These are phyloP conservation scores for Apantesis nais DNA, from an alignment of 2,888 invertebrate species.

Conservation along the genomic window DNA sequence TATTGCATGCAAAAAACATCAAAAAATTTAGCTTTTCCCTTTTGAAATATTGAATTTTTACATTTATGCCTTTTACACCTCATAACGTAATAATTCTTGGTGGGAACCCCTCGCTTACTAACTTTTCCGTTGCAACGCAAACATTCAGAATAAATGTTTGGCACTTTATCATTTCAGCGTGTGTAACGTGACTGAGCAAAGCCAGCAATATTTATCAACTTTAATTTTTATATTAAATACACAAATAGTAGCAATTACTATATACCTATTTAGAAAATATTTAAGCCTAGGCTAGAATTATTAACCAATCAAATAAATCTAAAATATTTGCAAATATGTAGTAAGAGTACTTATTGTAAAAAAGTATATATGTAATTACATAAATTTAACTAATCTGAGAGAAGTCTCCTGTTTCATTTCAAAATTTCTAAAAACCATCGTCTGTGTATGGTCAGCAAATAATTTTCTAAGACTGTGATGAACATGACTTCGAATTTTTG, in stretches of 20 bases:
- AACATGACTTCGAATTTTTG: neutral
- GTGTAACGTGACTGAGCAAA: constrained; percentile 51
- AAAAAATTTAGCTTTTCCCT: constrained; percentile 70
- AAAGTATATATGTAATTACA: neutral
- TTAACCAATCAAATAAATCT: too few species aligned
- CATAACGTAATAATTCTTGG: constrained; percentile 84
- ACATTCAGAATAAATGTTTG: constrained; percentile 84
- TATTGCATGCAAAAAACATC: constrained; percentile 65
- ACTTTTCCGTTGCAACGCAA: constrained; percentile 79
- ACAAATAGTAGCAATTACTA: neutral
- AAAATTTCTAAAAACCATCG: neutral
- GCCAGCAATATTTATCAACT: constrained; percentile 7
- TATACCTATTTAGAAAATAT: too few species aligned
- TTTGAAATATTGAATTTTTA: constrained; percentile 84
- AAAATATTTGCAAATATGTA: too few species aligned
- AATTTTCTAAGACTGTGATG: too few species aligned
- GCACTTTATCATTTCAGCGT: constrained; percentile 75
- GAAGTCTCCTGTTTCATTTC: neutral
- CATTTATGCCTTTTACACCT: constrained; percentile 85
- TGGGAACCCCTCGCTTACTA: constrained; percentile 70
- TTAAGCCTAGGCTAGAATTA: too few species aligned
- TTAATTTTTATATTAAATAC: neutral
- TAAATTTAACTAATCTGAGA: too few species aligned
- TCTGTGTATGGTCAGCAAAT: too few species aligned
- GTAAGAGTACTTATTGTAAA: too few species aligned